phyloP scores from a whole-genome alignment of 2,113 vertebrate species.

The Oriolus oriolus region DNA sequence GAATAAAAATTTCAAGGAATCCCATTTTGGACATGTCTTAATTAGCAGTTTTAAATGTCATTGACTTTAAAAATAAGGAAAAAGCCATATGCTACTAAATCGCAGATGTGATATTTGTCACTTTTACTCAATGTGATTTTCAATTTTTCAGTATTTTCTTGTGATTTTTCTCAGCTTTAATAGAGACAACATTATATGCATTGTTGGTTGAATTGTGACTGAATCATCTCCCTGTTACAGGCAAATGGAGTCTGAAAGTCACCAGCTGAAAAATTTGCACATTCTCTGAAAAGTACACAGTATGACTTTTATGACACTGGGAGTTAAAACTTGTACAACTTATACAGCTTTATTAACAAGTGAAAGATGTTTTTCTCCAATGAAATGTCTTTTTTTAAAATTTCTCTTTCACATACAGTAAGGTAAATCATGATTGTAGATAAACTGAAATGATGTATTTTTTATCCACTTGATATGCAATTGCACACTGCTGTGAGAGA shows the following conservation, averaged over 20 bases:
- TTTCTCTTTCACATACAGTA: background rate
- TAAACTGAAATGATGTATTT: background rate
- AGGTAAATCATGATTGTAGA: background rate
- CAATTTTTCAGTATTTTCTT: slow-evolving; percentile 7
- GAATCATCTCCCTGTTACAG: background rate
- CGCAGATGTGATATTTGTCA: background rate
- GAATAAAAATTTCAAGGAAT: background rate
- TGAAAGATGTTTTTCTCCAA: background rate
- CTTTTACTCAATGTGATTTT: background rate
- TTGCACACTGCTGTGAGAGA: background rate
- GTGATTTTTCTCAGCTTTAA: background rate
- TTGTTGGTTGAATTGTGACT: background rate
- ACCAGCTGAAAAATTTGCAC: background rate
- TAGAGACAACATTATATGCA: background rate
- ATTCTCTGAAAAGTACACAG: background rate
- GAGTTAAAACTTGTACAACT: background rate
- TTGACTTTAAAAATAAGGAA: background rate
- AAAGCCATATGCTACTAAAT: background rate
- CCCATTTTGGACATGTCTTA: background rate
- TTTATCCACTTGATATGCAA: background rate
- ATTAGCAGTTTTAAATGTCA: slow-evolving; percentile 1
- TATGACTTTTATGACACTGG: background rate
- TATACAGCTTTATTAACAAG: background rate
- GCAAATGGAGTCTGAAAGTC: background rate
- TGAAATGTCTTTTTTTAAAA: background rate